A percentile compares a stretch with the other conserved stretches of the same genome.
Evolutionary conservation across 2,888 invertebrate species (phyloP).

Genomic region (Lepidocyrtoides sp.): DNA sequence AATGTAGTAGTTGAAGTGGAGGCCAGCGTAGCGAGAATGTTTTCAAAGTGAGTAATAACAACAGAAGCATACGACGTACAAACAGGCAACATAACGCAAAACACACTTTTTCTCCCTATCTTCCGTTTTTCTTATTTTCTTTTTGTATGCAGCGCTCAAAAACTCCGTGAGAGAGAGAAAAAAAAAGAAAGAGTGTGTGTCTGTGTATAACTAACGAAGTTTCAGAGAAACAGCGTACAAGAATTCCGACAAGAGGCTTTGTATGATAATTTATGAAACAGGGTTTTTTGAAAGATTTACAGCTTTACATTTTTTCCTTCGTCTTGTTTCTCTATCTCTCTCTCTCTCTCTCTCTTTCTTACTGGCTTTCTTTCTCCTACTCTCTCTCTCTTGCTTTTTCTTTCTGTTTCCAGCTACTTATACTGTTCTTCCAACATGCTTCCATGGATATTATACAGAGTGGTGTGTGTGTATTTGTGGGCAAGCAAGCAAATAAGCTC

Average conservation of each 20-base stretch:
- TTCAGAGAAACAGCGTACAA: conserved; percentile 73
- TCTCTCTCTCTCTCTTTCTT: not conserved
- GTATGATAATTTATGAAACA: conserved; percentile 85
- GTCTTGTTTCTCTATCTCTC: conserved; percentile 53
- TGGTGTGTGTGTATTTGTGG: too few relatives aligned
- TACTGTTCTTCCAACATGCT: not conserved
- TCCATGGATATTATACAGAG: not conserved
- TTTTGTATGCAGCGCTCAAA: conserved; percentile 24
- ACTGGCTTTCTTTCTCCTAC: not conserved
- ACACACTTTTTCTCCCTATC: conserved; percentile 40
- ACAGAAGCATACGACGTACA: not conserved
- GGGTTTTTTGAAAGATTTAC: conserved; percentile 85
- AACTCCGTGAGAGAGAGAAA: conserved; percentile 9
- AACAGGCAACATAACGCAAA: conserved; percentile 40
- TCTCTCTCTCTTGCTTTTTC: not conserved
- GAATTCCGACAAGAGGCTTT: conserved; percentile 82
- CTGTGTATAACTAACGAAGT: conserved; percentile 61
- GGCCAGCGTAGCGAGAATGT: not conserved
- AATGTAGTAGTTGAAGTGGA: not conserved
- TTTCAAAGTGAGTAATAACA: conserved; percentile 49
- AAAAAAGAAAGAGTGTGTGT: not conserved
- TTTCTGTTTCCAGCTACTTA: conserved; percentile 2
- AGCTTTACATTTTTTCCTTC: conserved; percentile 79
- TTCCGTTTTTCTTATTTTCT: not conserved
- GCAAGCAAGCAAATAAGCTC: not conserved